Percentiles rank a stretch among this genome's conserved stretches.
Evolutionary conservation across 1,140 invertebrate genomes (phyloP).

Genomic region (Marisa cornuarietis): DNA sequence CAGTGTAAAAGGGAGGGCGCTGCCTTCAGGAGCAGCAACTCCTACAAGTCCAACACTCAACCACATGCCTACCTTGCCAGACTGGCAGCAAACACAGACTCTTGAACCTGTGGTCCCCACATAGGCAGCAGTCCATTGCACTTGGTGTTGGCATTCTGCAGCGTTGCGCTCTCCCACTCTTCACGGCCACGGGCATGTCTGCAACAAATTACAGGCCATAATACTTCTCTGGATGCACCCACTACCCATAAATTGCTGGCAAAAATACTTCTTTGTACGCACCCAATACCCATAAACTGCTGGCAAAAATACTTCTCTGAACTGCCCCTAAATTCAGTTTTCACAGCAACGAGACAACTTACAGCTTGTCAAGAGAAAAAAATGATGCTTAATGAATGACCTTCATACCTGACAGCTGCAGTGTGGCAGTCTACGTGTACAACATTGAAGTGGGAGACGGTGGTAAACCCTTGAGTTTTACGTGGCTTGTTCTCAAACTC

Average conservation of each 20-base stretch:
- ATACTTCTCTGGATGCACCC: no score
- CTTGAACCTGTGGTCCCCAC: constrained; percentile 95
- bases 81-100: constrained; percentile 93
- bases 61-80: constrained; percentile 79
- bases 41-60: neutral
- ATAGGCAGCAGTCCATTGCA: constrained; percentile 96
- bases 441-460: constrained; percentile 97
- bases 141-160: constrained; percentile 97
- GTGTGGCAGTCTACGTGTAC: constrained; percentile 98
- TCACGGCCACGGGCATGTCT: constrained; percentile 80
- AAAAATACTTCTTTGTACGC: no score
- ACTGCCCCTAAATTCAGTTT: neutral
- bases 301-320: neutral
- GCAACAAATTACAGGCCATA: neutral
- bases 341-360: neutral
- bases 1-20: no score
- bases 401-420: constrained; percentile 82
- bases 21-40: no score
- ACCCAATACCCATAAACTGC: neutral
- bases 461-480: constrained; percentile 79
- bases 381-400: neutral
- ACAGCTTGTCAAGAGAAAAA: neutral
- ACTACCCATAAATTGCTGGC: neutral
- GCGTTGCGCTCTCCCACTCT: constrained; percentile 96
- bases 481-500: constrained; percentile 86